A percentile compares a stretch with the other conserved stretches of the same genome.
These are phyloP conservation scores for Heterotis niloticus DNA, from an alignment of 2,113 vertebrate species.

Conservation along the genomic window DNA sequence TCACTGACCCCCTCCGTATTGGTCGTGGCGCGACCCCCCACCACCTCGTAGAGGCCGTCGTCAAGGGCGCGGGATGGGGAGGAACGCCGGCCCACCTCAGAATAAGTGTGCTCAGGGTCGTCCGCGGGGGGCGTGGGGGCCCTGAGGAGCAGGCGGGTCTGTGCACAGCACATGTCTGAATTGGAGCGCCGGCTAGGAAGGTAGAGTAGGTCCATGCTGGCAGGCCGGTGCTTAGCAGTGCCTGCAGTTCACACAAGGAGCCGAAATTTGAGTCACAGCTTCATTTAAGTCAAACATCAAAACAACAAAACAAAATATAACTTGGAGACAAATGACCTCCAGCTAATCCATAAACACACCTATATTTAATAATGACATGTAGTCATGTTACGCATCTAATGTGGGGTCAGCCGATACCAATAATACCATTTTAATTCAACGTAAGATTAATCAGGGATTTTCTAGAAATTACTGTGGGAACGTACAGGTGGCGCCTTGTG, in stretches of 20 bases:
- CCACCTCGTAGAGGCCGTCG: constrained; percentile 66
- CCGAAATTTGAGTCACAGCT: not conserved
- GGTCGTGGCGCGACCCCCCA: constrained; percentile 41
- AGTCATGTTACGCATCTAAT: too few relatives aligned
- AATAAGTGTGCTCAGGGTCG: constrained; percentile 61
- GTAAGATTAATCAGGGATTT: too few relatives aligned
- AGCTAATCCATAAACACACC: not conserved
- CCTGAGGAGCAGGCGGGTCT: constrained; percentile 58
- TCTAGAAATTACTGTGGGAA: too few relatives aligned
- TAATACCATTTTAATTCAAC: too few relatives aligned
- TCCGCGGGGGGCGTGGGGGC: constrained; percentile 51
- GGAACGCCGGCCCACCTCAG: constrained; percentile 59
- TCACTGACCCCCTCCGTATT: constrained; percentile 32
- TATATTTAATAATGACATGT: too few relatives aligned
- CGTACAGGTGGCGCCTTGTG: too few relatives aligned
- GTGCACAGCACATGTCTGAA: constrained; percentile 56
- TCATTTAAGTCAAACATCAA: not conserved
- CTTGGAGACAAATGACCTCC: too few relatives aligned
- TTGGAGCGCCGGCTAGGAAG: constrained; percentile 63
- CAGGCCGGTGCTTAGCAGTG: constrained; percentile 62
- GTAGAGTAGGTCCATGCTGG: constrained; percentile 70
- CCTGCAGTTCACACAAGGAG: constrained; percentile 41
- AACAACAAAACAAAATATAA: not conserved
- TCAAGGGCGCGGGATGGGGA: constrained; percentile 55
- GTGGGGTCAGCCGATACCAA: too few relatives aligned